Conservation (phyloP, 1,140 invertebrate genomes). For the Limonius californicus region DNA sequence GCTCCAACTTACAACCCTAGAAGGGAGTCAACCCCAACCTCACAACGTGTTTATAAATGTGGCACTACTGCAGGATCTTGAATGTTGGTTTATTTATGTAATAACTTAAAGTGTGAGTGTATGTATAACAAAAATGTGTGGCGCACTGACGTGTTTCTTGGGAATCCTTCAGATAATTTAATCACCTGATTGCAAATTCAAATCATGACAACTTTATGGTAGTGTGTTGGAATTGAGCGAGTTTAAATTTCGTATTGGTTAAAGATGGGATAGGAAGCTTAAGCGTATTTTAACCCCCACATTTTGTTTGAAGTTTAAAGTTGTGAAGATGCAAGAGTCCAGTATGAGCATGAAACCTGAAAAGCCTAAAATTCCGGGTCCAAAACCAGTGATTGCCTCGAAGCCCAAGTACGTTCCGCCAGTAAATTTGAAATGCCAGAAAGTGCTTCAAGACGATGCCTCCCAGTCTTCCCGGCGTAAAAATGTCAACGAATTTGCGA, state of each 20-base stretch:
- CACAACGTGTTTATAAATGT: conserved; percentile 41
- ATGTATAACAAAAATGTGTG: too few relatives aligned
- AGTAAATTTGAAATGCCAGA: conserved; percentile 33
- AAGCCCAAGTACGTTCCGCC: conserved; percentile 46
- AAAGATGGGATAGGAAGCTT: too few relatives aligned
- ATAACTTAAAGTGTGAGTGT: not conserved
- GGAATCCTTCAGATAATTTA: too few relatives aligned
- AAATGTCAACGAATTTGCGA: not conserved
- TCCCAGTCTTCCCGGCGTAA: not conserved
- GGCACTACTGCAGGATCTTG: conserved; percentile 20
- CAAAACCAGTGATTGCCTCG: conserved; percentile 43
- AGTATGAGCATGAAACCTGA: not conserved
- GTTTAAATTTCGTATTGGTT: too few relatives aligned
- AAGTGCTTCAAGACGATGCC: not conserved
- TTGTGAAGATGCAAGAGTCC: not conserved
- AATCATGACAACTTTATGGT: too few relatives aligned
- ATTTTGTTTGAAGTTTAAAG: too few relatives aligned
- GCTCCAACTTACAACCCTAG: conserved; percentile 27
- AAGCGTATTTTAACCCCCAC: too few relatives aligned
- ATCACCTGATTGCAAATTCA: too few relatives aligned
- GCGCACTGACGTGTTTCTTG: too few relatives aligned
- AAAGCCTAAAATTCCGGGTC: conserved; percentile 36
- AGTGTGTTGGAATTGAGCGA: not conserved
- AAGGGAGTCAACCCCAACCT: conserved; percentile 46
- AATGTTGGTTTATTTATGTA: not conserved